Base-by-base conservation (phyloP, 1,140 invertebrate genomes). In the Stegodyphus mimosarum region DNA sequence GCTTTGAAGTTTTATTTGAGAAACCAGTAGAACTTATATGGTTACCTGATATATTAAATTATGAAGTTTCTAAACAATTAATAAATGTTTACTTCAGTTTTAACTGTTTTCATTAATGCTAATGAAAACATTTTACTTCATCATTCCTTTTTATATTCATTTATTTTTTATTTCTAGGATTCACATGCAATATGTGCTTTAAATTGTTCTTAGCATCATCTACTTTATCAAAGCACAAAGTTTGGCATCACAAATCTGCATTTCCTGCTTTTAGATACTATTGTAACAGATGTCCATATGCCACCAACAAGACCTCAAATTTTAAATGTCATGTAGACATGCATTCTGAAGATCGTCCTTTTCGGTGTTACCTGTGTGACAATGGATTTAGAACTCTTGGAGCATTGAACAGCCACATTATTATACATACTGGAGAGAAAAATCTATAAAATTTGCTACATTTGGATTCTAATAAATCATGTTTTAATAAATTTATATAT, bases 201-300 rank as follows among this genome's bases (percentile, higher is more conserved):
- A 67, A 17, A 7, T 67, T 7, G 64, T 67, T 67, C n/a, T 67
- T n/a, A 17, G 7, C 64, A 7, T 6, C 17, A 17, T 13, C 64
- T 7, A 67, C 64, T 67, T 67, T 67, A 67, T 17, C 11, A 7
- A 67, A 67, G 64, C 64, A 67, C 17, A 67, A 67, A 18, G 17
- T 67, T n/a, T 17, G 11, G 64, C 13, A 67, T 17, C 64, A 67
- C n/a, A 67, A 67, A 18, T 67, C 64, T 15, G 64, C 9, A 67
- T 67, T 67, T n/a, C 64, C 64, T 17, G 7, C 13, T 67, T 67
- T 18, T n/a, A 67, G n/a, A 17, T 18, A 67, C 17, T 17, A 18
- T 17, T 67, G 64, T 18, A 67, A 67, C 9, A 67, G 17, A 67
- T 67, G 64, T 67, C 64, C 64, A 67, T 67, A 67, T 67, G 64